phyloP scores from a whole-genome alignment of 2,113 vertebrate species.

The Leuciscus idus region DNA sequence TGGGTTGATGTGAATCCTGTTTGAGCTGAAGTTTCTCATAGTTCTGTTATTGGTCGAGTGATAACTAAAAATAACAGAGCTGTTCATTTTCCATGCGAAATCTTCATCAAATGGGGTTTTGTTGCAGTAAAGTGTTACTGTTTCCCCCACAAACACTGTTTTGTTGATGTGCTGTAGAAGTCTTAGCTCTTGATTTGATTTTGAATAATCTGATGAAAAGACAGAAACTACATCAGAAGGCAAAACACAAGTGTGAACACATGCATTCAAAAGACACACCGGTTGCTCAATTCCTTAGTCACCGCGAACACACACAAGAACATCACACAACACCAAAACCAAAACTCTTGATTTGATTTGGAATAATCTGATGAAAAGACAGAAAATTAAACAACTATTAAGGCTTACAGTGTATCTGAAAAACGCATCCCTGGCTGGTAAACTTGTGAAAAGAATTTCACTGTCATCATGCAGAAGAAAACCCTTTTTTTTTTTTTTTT shows the following conservation, averaged over 20 bases:
- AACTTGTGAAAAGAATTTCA: background rate
- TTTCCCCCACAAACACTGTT: slow-evolving; percentile 10
- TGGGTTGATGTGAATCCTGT: slow-evolving; percentile 9
- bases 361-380: background rate
- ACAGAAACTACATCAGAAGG: too few species aligned
- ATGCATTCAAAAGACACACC: too few species aligned
- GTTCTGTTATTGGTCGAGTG: fast-evolving
- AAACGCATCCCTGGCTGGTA: background rate
- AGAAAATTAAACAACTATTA: too few species aligned
- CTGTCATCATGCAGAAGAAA: background rate
- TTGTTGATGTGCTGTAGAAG: background rate
- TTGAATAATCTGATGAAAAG: background rate
- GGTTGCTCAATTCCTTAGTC: too few species aligned
- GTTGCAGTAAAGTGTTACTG: slow-evolving; percentile 22
- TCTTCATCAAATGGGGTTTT: background rate
- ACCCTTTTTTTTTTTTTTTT: too few species aligned
- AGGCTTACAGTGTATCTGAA: too few species aligned
- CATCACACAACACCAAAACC: too few species aligned
- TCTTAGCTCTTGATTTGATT: background rate
- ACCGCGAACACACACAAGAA: too few species aligned
- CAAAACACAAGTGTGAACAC: too few species aligned
- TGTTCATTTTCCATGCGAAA: background rate
- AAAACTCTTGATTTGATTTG: background rate
- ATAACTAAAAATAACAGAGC: background rate
- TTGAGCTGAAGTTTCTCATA: background rate